Percentiles rank a stretch among this genome's conserved stretches.
phyloP scores from a whole-genome alignment of 2,113 vertebrate genomes.

The Gambusia affinis region DNA sequence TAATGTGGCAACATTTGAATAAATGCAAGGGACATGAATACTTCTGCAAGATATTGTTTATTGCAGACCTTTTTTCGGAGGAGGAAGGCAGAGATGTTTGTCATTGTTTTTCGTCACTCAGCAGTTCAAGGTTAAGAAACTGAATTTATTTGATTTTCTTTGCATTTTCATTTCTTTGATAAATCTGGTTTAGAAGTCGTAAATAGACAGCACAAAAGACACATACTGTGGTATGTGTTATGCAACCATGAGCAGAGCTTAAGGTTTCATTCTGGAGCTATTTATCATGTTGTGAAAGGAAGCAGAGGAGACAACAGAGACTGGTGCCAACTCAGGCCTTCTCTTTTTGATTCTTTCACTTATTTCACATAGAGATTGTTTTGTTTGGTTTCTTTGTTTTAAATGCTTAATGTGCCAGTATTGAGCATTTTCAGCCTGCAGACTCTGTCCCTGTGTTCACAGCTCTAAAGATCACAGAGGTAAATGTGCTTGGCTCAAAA shows the following conservation, averaged over 20 bases:
- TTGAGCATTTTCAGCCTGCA: slow-evolving; percentile 1
- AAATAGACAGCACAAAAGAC: slow-evolving; percentile 1
- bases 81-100: neutral
- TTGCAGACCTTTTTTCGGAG: neutral
- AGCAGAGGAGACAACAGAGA: slow-evolving; percentile 25
- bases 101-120: neutral
- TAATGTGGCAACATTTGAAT: too few relatives aligned
- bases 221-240: neutral
- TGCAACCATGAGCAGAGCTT: slow-evolving; percentile 16
- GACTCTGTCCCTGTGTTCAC: neutral
- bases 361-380: neutral
- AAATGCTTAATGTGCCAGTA: neutral
- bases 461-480: neutral
- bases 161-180: neutral
- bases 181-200: neutral
- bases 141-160: neutral
- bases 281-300: slow-evolving; percentile 55
- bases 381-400: neutral
- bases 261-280: slow-evolving; percentile 25
- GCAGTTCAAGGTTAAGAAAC: neutral
- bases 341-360: slow-evolving; percentile 5
- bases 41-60: neutral
- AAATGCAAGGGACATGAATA: neutral
- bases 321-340: slow-evolving; percentile 14
- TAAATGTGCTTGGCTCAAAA: slow-evolving; percentile 23